Evolutionary conservation across 2,888 invertebrate species (phyloP).

Genomic region (Idaea aversata): DNA sequence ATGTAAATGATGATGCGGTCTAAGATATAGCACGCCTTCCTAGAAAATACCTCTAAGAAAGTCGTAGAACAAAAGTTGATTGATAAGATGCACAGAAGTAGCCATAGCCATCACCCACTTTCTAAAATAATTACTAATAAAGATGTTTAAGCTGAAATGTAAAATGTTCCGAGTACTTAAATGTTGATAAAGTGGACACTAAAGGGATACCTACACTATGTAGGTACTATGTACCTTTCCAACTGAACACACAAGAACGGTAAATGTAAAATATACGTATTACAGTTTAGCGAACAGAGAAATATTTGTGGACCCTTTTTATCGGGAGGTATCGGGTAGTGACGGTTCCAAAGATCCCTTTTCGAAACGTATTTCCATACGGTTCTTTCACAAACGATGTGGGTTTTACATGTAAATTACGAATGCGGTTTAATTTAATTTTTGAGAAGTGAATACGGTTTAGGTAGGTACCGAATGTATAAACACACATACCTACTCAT

Average conservation of each 20-base stretch:
- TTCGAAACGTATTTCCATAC: neutral
- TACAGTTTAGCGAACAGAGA: neutral
- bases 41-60: too few species aligned
- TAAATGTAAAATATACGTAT: neutral
- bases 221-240: neutral
- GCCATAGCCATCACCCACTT: too few species aligned
- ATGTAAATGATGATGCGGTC: too few species aligned
- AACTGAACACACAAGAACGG: neutral
- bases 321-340: neutral
- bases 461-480: too few species aligned
- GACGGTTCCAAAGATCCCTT: neutral
- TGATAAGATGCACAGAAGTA: too few species aligned
- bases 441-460: neutral
- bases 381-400: neutral
- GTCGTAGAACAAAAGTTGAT: too few species aligned
- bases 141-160: too few species aligned
- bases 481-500: too few species aligned
- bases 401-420: slow-evolving; percentile 1
- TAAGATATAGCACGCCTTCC: too few species aligned
- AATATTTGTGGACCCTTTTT: neutral
- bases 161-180: neutral
- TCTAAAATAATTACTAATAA: too few species aligned
- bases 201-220: neutral
- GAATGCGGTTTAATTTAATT: neutral
- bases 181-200: neutral